Evolutionary conservation across 1,140 invertebrate genomes (phyloP).

Genomic region (Heliothis subflexa): DNA sequence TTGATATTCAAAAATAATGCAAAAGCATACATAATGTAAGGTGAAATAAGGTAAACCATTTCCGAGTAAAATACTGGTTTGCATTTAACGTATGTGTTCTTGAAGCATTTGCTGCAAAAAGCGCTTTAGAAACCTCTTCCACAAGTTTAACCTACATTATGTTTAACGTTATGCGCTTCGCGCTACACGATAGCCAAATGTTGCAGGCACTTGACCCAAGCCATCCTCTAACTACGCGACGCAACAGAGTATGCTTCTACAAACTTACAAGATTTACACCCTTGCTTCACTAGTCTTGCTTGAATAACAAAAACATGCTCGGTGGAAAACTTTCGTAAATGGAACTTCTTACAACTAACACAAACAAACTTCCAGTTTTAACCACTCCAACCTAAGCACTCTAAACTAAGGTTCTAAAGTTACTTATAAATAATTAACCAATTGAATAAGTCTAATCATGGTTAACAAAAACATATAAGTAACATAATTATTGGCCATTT

Average conservation of each 20-base stretch:
- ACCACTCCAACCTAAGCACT: too few species aligned
- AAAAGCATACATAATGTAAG: background rate
- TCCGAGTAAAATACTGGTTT: background rate
- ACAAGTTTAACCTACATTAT: slow-evolving; percentile 20
- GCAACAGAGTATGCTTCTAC: slow-evolving; percentile 3
- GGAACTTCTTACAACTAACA: too few species aligned
- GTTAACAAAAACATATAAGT: too few species aligned
- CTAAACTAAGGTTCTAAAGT: too few species aligned
- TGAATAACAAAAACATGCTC: slow-evolving; percentile 1
- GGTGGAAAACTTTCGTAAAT: background rate
- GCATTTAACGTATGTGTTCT: slow-evolving; percentile 3
- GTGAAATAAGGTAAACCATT: background rate
- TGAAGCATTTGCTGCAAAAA: slow-evolving; percentile 10
- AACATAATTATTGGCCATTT: too few species aligned
- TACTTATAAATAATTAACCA: too few species aligned
- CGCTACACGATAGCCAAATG: slow-evolving; percentile 34
- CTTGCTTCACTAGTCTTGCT: background rate
- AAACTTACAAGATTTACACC: slow-evolving; percentile 2
- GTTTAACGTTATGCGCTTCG: slow-evolving; percentile 10
- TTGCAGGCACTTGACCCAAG: slow-evolving; percentile 20
- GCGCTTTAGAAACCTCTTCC: slow-evolving; percentile 9
- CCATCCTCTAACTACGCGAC: slow-evolving; percentile 18
- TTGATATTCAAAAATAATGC: too few species aligned
- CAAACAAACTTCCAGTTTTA: too few species aligned
- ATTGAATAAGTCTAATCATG: too few species aligned